phyloP scores from a whole-genome alignment of 2,797 vertebrate genomes.

The Cryptoprocta ferox region DNA sequence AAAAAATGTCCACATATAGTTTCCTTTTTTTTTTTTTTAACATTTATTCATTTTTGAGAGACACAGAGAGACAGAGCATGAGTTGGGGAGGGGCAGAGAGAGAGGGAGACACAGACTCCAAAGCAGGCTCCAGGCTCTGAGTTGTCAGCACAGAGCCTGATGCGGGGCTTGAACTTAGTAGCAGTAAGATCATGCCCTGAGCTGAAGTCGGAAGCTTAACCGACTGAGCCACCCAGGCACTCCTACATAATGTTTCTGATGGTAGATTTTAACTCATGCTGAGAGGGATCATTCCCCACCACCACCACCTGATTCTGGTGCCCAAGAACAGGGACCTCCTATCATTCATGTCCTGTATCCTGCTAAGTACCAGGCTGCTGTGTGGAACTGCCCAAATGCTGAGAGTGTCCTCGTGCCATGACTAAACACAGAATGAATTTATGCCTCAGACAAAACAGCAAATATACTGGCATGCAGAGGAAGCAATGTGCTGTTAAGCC shows the following conservation, averaged over 20 bases:
- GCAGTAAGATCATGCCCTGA: too few species aligned
- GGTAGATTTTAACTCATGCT: neutral
- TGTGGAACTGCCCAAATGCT: neutral
- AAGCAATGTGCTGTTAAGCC: neutral
- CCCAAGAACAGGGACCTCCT: neutral
- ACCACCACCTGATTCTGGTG: neutral
- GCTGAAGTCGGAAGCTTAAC: too few species aligned
- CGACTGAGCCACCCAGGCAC: too few species aligned
- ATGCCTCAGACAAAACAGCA: neutral
- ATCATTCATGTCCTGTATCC: neutral
- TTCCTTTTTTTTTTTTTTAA: neutral
- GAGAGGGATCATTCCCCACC: neutral
- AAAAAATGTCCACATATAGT: neutral
- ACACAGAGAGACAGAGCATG: too few species aligned
- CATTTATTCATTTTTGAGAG: too few species aligned
- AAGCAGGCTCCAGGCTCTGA: too few species aligned
- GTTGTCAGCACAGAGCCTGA: too few species aligned
- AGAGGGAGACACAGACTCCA: too few species aligned
- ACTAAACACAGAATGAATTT: neutral
- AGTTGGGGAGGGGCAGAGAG: too few species aligned
- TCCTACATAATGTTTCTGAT: neutral
- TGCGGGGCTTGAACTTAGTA: too few species aligned
- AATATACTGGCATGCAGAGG: neutral
- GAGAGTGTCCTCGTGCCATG: neutral
- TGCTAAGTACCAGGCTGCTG: neutral